Evolutionary conservation across 2,113 vertebrate species (phyloP), one percentile per base, ranked within the genome.

Genomic region (Ploceus nigricollis): DNA sequence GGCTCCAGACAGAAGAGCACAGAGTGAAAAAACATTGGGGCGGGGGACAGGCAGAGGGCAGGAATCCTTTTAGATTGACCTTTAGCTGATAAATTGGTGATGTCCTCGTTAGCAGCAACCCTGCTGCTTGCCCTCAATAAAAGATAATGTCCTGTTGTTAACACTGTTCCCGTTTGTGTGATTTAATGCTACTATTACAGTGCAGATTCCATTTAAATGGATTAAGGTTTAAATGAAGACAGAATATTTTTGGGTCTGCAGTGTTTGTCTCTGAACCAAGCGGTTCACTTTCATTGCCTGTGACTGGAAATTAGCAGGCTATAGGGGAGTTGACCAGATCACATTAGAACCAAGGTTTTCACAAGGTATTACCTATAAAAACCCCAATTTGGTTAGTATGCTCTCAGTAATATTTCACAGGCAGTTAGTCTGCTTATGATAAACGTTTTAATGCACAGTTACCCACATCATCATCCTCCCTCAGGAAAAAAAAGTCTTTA

Each of bases 41-140:
- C 0, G 45, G 82, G 83, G 56, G 35, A 66, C 7, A 7, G 77
- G 58, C 66, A 82, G 75, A 95, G 91, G 82, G 79, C 90, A 96
- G 80, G 97, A 92, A 96, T 94, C 97, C 97, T 95, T 98, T 96
- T 54, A 94, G 76, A 76, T 92, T 98, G 98, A 98, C 98, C 98
- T 98, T 98, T 98, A 94, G 87, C 95, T 97, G 97, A 96, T 96
- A 97, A 97, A 97, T 96, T 97, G 96, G 97, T 98, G 94, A 98
- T 95, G 93, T 96, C 96, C 97, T 98, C 97, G 98, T 98, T 98
- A 98, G 95, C 93, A 98, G 97, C 96, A 96, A 83, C 96, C 97
- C 97, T 92, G 97, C 98, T 97, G 98, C 80, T 98, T 97, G 96
- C 91, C 97, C 96, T 98, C 97, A 97, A 98, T 98, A 98, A 98